Evolutionary conservation across 1,140 invertebrate species (phyloP).

Genomic region (Drosophila ananassae): DNA sequence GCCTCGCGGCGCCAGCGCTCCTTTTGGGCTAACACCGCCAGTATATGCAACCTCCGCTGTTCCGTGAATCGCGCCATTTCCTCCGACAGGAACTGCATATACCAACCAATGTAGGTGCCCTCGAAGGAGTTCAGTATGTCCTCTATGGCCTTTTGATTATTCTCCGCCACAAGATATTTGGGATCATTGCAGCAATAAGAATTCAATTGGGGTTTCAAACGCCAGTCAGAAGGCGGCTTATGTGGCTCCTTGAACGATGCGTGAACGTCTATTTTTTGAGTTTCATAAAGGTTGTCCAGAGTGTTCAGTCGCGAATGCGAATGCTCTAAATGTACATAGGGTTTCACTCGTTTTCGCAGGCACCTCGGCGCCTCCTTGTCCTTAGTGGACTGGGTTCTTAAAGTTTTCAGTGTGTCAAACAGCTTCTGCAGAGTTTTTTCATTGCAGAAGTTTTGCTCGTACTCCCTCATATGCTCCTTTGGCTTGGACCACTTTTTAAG

Average conservation of each 20-base stretch:
- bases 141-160: conserved; percentile 55
- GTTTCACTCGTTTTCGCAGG: conserved; percentile 26
- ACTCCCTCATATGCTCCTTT: conserved; percentile 64
- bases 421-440: conserved; percentile 70
- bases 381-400: conserved; percentile 36
- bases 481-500: conserved; percentile 75
- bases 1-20: conserved; percentile 88
- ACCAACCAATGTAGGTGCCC: conserved; percentile 68
- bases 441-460: conserved; percentile 75
- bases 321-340: neutral
- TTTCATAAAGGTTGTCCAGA: neutral
- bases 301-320: neutral
- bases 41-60: conserved; percentile 88
- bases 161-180: conserved; percentile 22
- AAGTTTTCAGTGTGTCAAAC: conserved; percentile 57
- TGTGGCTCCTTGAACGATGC: neutral
- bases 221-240: neutral
- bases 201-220: neutral
- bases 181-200: neutral
- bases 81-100: conserved; percentile 85
- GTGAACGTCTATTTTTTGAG: neutral
- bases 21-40: conserved; percentile 88
- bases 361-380: conserved; percentile 57
- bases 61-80: conserved; percentile 88
- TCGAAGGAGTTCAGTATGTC: conserved; percentile 64